Evolutionary conservation across 2,113 vertebrate genomes (phyloP).

Genomic region (Cottus gobio): DNA sequence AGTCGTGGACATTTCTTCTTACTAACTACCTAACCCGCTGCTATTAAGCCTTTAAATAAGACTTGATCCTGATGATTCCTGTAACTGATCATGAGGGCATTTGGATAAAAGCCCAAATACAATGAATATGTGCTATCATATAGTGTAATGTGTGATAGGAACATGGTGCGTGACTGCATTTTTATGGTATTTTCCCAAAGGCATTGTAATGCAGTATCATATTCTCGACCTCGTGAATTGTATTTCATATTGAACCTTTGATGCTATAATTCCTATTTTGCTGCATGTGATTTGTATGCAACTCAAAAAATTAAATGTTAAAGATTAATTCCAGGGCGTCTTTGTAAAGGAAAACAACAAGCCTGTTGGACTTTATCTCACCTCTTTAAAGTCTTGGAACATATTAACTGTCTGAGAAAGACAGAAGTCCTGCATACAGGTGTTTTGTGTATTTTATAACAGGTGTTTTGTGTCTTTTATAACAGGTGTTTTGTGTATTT

Average conservation of each 20-base stretch:
- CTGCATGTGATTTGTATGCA: slow-evolving; percentile 3
- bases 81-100: slow-evolving; percentile 17
- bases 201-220: neutral
- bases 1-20: slow-evolving; percentile 1
- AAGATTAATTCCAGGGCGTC: slow-evolving; percentile 46
- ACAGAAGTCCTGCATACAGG: slow-evolving; percentile 3
- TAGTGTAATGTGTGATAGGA: neutral
- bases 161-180: neutral
- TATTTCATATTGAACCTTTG: neutral
- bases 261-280: neutral
- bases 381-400: slow-evolving; percentile 39
- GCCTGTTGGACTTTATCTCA: slow-evolving; percentile 58
- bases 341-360: slow-evolving; percentile 7
- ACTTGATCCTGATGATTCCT: slow-evolving; percentile 22
- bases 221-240: slow-evolving; percentile 1
- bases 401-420: slow-evolving; percentile 57
- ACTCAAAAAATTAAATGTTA: slow-evolving; percentile 36
- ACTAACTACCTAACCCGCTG: neutral
- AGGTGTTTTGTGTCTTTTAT: neutral
- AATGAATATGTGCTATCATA: neutral
- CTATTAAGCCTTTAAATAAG: neutral
- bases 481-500: slow-evolving; percentile 17
- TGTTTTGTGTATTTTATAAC: too few relatives aligned
- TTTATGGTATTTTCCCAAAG: neutral
- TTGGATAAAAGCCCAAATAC: slow-evolving; percentile 12